Conservation (phyloP, 2,113 vertebrate genomes). For the Elaphurus davidianus region DNA sequence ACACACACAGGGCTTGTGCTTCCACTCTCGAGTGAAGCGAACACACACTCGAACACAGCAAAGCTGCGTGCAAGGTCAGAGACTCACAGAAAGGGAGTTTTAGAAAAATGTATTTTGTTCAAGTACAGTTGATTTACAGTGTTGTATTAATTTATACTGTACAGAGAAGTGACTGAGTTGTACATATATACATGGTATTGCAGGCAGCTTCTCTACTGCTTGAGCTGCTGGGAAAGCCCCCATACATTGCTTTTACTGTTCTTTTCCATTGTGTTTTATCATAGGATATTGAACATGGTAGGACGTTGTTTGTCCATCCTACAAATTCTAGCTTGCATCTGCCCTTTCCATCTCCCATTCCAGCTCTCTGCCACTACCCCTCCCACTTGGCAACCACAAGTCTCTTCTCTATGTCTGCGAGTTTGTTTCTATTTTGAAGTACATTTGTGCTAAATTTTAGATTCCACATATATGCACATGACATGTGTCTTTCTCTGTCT, state of each 20-base stretch:
- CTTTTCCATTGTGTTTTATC: background rate
- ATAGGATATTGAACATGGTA: background rate
- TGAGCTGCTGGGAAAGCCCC: background rate
- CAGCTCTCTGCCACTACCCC: background rate
- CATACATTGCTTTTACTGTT: background rate
- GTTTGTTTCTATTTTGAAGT: background rate
- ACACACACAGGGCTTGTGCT: background rate
- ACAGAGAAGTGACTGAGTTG: background rate
- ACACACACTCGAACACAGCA: background rate
- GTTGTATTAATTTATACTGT: background rate
- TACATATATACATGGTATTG: background rate
- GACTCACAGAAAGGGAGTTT: background rate
- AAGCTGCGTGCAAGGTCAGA: background rate
- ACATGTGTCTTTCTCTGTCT: background rate
- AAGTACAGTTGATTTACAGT: background rate
- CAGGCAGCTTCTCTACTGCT: background rate
- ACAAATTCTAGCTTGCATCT: background rate
- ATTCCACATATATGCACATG: background rate
- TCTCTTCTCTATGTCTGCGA: background rate
- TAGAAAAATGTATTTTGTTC: background rate
- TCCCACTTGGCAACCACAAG: background rate
- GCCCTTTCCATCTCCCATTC: background rate
- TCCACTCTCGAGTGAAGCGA: background rate
- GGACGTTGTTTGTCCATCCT: background rate
- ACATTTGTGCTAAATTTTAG: background rate